Evolutionary conservation across 2,888 invertebrate genomes (phyloP), one percentile per base, ranked within the genome.

Genomic region (Xestobium rufovillosum): DNA sequence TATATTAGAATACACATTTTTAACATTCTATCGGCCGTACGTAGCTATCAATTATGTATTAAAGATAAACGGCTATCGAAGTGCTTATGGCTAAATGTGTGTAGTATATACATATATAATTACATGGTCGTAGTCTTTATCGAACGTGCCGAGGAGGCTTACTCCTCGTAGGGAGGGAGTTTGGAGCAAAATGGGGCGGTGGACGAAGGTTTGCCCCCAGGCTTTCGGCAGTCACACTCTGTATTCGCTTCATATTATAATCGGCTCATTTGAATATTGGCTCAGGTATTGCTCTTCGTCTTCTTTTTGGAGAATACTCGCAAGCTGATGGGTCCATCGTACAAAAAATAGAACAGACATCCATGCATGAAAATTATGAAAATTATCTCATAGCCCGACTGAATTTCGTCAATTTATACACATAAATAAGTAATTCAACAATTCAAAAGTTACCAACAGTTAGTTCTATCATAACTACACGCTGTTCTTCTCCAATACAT

Each of bases 21-120:
- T 63, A 57, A 60, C 59, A 64, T 64, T 65, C 63, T 64, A 62
- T 63, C 62, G 61, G 57, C 49, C 49, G 52, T 59, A 55, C 57
- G 57, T 56, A 64, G 64, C 65, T 62, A 66, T 65, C 66, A 66
- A 66, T 66, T 66, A 66, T 63, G 63, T 63, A 64, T 64, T 64
- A 63, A 59, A 66, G 64, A 66, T 66, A 64, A 66, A 65, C 65
- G 64, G 56, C 61, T 59, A 59, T 63, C 62, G 48, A 51, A 65
- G 57, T 63, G 65, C 65, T 65, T 63, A 63, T 65, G 66, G 65
- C 65, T 64, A 65, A 64, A 65, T 62, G 61, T 61, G 59, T 64
- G 58, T 61, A n/a, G n/a, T n/a, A 64, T 64, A 65, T 64, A 63
- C 65, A 65, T 65, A 62, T 63, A 61, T 65, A 66, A 65, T 66